Conservation (phyloP, 2,113 vertebrate species). For the Corynorhinus townsendii region DNA sequence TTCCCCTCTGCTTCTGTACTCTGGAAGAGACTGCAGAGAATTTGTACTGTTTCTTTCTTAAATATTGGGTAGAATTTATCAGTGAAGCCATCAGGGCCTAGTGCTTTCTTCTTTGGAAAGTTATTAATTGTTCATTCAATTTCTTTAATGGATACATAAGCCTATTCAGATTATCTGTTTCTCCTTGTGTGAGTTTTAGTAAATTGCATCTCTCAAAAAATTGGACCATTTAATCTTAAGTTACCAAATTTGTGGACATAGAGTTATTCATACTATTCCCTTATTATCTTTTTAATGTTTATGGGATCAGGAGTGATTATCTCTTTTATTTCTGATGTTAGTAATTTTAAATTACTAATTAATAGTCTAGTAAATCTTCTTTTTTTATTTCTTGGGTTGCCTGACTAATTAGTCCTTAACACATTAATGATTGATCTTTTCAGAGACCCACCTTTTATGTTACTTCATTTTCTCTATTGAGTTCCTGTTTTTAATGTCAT, state of each 20-base stretch:
- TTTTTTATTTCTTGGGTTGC: background rate
- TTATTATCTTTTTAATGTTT: background rate
- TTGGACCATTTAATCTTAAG: background rate
- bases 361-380: background rate
- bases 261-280: background rate
- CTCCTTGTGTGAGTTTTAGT: constrained; percentile 13
- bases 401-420: background rate
- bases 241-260: background rate
- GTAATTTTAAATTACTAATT: constrained; percentile 2
- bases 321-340: background rate
- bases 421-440: background rate
- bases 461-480: constrained; percentile 23
- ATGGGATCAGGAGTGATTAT: background rate
- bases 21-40: background rate
- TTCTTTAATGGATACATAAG: background rate
- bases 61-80: background rate
- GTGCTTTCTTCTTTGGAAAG: background rate
- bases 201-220: background rate
- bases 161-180: background rate
- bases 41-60: background rate
- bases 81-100: background rate
- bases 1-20: background rate
- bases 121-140: background rate
- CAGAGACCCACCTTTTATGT: background rate
- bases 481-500: constrained; percentile 20